Evolutionary conservation across 2,888 invertebrate genomes (phyloP), one percentile per base, ranked within the genome.

Genomic region (Eremobia ochroleuca): DNA sequence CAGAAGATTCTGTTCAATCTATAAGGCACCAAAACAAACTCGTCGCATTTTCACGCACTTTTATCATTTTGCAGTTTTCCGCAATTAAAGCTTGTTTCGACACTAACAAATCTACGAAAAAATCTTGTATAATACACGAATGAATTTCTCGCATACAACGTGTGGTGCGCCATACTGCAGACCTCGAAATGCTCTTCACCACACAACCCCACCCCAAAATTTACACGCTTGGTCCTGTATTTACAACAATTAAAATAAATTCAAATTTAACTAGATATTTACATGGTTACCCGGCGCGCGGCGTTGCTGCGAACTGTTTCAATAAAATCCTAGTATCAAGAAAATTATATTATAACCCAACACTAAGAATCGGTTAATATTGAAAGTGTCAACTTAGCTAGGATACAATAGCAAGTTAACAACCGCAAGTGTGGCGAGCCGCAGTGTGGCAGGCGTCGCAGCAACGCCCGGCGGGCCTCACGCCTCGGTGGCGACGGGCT

Each of bases 401-500:
- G 43, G 31, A 65, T 61, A 28, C n/a, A 65, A 34, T 6, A 15
- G 6, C 4, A 61, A 37, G 67, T 40, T 15, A 2, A 59, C 0
- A 5, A 58, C 18, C 31, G 31, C 31, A 0, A 25, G 61, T 28
- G 61, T 15, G 11, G 25, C 9, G 8, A 46, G 43, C 40, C 25
- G 37, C 52, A 73, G 73, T 2, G 46, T 31, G 25, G 65, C 31
- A 13, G 9, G 31, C 37, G 55, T 49, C 15, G 61, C 46, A 37
- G 65, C 69, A 28, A n/a, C 70, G 79, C 40, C 13, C 1, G n/a
- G 64, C 81, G 2, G 31, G 0, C 21, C 66, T 40, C 67, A 79
- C 25, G 98, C 98, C 92, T 99, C 99, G 15, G 98, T 98, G 87
- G 98, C 98, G 85, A 99, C 98, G 58, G 98, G 98, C 94, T 99